Evolutionary conservation across 2,113 vertebrate genomes (phyloP), one percentile per base, ranked within the genome.

Genomic region (Lampris megalopsis): DNA sequence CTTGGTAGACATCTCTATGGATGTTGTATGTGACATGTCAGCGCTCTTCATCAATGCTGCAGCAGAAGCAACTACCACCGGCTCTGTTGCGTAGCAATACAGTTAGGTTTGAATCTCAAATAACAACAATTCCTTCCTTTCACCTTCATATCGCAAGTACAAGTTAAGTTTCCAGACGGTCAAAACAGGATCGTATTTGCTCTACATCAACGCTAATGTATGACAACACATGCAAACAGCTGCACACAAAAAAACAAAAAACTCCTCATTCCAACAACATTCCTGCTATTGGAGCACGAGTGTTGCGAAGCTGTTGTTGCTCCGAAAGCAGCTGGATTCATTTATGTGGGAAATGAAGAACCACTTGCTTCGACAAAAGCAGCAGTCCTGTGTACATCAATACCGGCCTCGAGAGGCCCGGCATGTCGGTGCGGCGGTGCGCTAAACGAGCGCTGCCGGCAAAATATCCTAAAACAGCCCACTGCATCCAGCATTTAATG

Each of bases 251-350:
- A 50, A 68, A 42, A 37, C 62, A 54, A 41, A 78, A 78, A 50
- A 68, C 50, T 75, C 53, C 63, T 73, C 35, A 1, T 80, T 64
- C 82, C 76, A 83, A 78, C 77, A 79, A 58, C 68, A 58, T 71
- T 75, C 76, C 75, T 75, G 75, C 63, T 64, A 79, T 79, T 24
- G 24, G 71, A 68, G 76, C 81, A 75, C 48, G 41, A 3, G 40
- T 13, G 3, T 56, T 13, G 58, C 3, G 41, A 37, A 3, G 57
- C 24, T 24, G 49, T 7, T 36, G 47, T 35, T 53, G 50, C 10
- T 13, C 50, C n/a, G 50, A 53, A 53, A 53, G 50, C 50, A 53
- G n/a, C 11, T 53, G 50, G 10, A 53, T 53, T 53, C 50, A 13
- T 53, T 53, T 24, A 13, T n/a, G 50, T 11, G 50, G 50, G 13